A percentile compares a stretch with the other conserved stretches of the same genome.
phyloP scores from a whole-genome alignment of 2,888 invertebrate species.

The Dinocampus coccinellae region DNA sequence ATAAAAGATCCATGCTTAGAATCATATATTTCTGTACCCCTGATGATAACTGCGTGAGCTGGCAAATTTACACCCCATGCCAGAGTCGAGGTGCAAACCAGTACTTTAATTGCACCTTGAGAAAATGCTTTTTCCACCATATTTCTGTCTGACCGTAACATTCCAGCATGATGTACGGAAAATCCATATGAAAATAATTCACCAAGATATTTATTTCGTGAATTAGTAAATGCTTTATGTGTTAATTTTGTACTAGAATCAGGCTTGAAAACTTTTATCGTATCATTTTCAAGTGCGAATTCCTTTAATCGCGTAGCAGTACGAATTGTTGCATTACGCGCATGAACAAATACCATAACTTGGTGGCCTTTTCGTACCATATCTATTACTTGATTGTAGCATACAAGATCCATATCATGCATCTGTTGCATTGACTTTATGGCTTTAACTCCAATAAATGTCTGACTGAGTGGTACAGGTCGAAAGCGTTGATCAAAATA shows the following conservation, averaged over 20 bases:
- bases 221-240: constrained; percentile 78
- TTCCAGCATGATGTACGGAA: constrained; percentile 97
- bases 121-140: constrained; percentile 92
- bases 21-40: constrained; percentile 98
- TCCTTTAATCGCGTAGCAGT: constrained; percentile 90
- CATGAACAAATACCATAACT: constrained; percentile 98
- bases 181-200: constrained; percentile 91
- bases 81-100: constrained; percentile 97
- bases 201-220: constrained; percentile 84
- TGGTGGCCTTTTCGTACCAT: constrained; percentile 93
- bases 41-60: constrained; percentile 96
- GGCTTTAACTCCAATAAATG: constrained; percentile 89
- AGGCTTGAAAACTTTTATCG: constrained; percentile 78
- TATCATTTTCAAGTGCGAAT: constrained; percentile 81
- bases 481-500: constrained; percentile 95
- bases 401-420: constrained; percentile 89
- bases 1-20: constrained; percentile 94
- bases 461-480: constrained; percentile 93
- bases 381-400: constrained; percentile 91
- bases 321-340: constrained; percentile 93
- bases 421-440: constrained; percentile 75
- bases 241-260: constrained; percentile 78
- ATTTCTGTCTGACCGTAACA: constrained; percentile 87
- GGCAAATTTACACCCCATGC: constrained; percentile 99
- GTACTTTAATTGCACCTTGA: constrained; percentile 87